Evolutionary conservation across 2,113 vertebrate species (phyloP).

Genomic region (Toxotes chatareus): DNA sequence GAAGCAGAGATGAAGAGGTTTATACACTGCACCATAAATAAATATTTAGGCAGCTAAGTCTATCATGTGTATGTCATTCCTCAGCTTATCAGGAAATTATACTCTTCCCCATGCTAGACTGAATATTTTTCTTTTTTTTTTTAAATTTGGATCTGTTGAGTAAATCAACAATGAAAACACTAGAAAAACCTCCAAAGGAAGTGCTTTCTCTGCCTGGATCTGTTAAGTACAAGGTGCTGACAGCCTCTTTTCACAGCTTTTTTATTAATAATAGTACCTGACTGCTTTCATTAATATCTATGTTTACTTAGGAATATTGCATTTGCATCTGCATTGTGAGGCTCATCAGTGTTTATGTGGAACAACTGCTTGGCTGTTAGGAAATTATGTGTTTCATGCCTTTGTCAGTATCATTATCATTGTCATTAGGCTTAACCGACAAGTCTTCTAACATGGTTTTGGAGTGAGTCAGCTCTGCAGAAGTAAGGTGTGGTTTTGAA

Average conservation of each 20-base stretch:
- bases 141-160: neutral
- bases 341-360: neutral
- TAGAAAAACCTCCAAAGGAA: neutral
- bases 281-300: neutral
- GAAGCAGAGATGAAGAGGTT: neutral
- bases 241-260: constrained; percentile 26
- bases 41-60: too few relatives aligned
- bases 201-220: neutral
- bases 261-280: neutral
- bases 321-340: too few relatives aligned
- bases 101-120: neutral
- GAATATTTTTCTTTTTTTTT: neutral
- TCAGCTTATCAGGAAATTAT: neutral
- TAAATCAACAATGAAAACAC: constrained; percentile 20
- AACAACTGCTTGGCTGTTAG: neutral
- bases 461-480: constrained; percentile 61
- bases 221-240: constrained; percentile 38
- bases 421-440: constrained; percentile 30
- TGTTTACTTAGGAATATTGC: neutral
- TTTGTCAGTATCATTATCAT: constrained; percentile 17
- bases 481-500: constrained; percentile 66
- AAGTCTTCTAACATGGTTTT: constrained; percentile 44
- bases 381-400: constrained; percentile 10
- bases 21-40: neutral
- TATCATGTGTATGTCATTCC: neutral